Base-by-base conservation (phyloP, 1,140 invertebrate species). In the Varroa destructor region DNA sequence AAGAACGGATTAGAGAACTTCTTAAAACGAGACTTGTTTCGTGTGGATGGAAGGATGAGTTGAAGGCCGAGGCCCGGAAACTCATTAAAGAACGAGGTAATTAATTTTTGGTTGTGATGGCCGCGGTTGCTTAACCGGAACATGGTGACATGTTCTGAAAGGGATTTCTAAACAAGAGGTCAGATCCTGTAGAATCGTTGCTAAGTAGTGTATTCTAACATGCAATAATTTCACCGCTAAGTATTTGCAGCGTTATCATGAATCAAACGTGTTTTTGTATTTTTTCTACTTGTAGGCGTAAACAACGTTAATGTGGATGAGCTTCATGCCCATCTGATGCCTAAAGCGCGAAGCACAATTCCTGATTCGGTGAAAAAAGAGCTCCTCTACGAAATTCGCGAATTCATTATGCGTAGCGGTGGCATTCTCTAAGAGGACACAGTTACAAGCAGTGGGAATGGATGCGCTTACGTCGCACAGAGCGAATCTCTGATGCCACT, bases 351-450 rank as follows among this genome's bases (percentile, higher is more conserved):
- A 46, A 67, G 46, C 12, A 36, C 61, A 12, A 67, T 67, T 40
- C 61, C 61, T 14, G 61, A 67, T 8, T 43, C 61, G 40, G 61
- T 67, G 12, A 67, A 67, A 67, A 67, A 67, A 40, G 61, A 67
- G 40, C 61, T 67, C 2, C 61, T 67, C 36, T 40, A 43, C 14
- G 61, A 67, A 67, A 67, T 67, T 12, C 61, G 61, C 12, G 61
- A 67, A 40, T 67, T 67, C 46, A 46, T 67, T 40, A 67, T 67
- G 61, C 61, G 46, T 5, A 14, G 12, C 8, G 61, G 46, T 40
- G 61, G 61, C 40, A 67, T 67, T 40, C 61, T 67, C 61, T 67
- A 37, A 67, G 61, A 51, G 46, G 8, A 51, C 8, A 51, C 46
- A 8, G 46, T 25, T 25, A 25, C 25, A 25, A 25, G 25, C 25